Base-by-base conservation (phyloP, 2,888 invertebrate genomes). In the Plemyria rubiginata region DNA sequence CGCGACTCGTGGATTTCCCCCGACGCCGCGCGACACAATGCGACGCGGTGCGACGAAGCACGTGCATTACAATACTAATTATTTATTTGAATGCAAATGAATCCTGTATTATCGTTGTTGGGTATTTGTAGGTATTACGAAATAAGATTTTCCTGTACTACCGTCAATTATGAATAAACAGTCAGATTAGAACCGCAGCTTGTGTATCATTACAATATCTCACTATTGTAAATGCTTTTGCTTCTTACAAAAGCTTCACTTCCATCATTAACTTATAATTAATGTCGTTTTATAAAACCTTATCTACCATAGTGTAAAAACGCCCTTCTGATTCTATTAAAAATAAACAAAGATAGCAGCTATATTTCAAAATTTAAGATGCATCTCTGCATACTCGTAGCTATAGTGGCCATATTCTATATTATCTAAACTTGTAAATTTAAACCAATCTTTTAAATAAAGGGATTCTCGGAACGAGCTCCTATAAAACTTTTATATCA, bases 401-500 rank as follows among this genome's bases (percentile, higher is more conserved):
- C 1, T 49, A 32, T 9, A 3, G 15, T 40, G 36, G 16, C 8
- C 40, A 38, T 11, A 9, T 52, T 28, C 6, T 3, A 38, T 11
- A 16, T 12, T 9, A 36, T 8, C 8, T 11, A 9, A 38, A 22
- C 54, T 36, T 46, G 11, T 46, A 9, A 46, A 55, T 38, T 38
- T 13, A 6, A 29, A 43, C 46, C 9, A 16, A 16, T 55, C 46
- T 54, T 22, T 12, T 46, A 55, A 55, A 38, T 22, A 38, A 36
- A 38, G 38, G 22, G 8, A 16, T 40, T 22, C 16, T 48, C 22
- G 32, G 22, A 28, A 46, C 15, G 40, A 56, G 40, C 13, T 40
- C 7, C 22, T 11, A 49, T 49, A 58, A 45, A 58, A 58, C 36
- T 49, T 60, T 65, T 58, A 65, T 58, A 40, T 22, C 51, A 41